A percentile compares a stretch with the other conserved stretches of the same genome.
These are phyloP conservation scores for Sula dactylatra DNA, from an alignment of 2,113 vertebrate genomes.

Conservation along the genomic window DNA sequence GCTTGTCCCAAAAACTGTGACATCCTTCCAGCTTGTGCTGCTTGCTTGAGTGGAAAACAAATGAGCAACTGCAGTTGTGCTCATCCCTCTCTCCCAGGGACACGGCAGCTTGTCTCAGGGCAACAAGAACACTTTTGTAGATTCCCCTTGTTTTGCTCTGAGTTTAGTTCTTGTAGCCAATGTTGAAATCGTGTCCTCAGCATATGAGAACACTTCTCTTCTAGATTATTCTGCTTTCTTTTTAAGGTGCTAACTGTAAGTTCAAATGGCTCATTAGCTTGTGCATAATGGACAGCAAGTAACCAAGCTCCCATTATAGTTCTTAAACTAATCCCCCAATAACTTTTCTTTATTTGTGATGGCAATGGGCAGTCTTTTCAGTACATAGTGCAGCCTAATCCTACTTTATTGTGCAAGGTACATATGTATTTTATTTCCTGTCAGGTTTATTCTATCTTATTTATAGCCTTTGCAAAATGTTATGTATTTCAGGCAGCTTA, in stretches of 20 bases:
- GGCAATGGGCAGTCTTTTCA: not conserved
- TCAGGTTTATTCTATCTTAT: not conserved
- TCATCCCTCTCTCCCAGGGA: not conserved
- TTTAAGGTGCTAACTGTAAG: not conserved
- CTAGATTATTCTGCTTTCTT: not conserved
- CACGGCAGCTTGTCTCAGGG: not conserved
- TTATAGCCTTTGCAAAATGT: not conserved
- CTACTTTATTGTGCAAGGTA: not conserved
- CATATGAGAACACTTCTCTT: not conserved
- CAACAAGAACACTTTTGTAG: not conserved
- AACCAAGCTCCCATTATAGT: not conserved
- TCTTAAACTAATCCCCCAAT: not conserved
- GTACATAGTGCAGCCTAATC: not conserved
- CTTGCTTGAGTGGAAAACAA: not conserved
- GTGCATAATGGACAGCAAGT: not conserved
- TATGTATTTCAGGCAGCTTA: not conserved
- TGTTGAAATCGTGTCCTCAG: not conserved
- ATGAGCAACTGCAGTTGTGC: not conserved
- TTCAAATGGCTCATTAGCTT: not conserved
- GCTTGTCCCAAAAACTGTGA: not conserved
- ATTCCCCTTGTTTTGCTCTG: not conserved
- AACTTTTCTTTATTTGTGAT: not conserved
- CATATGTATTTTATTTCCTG: not conserved
- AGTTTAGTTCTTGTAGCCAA: not conserved
- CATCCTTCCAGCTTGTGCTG: accelerated